phyloP scores from a whole-genome alignment of 2,888 invertebrate species.

The Argyresthia goedartella region DNA sequence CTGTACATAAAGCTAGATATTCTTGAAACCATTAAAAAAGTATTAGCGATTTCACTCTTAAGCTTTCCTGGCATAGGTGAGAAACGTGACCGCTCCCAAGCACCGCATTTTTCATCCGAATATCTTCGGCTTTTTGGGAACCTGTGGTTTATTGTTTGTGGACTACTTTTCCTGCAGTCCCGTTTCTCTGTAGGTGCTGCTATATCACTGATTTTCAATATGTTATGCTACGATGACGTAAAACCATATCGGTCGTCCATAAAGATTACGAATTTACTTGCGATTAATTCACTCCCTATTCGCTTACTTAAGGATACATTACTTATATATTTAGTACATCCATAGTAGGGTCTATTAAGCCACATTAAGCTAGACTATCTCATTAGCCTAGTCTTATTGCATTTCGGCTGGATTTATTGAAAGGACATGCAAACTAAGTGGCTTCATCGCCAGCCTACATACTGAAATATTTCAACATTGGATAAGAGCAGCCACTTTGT shows the following conservation, averaged over 20 bases:
- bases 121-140: not conserved
- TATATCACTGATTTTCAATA: no score
- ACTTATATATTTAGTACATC: no score
- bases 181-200: not conserved
- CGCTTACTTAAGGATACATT: no score
- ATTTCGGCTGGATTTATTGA: constrained; percentile 15
- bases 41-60: constrained; percentile 1
- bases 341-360: no score
- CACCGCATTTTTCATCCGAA: not conserved
- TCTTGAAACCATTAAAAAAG: not conserved
- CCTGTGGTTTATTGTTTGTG: not conserved
- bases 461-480: no score
- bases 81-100: not conserved
- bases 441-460: no score
- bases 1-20: not conserved
- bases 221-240: no score
- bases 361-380: no score
- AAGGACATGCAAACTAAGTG: not conserved
- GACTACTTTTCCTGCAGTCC: not conserved
- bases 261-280: no score
- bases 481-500: constrained; percentile 15
- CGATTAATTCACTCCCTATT: no score
- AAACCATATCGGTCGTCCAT: no score
- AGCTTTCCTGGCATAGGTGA: not conserved
- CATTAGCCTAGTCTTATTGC: no score